Evolutionary conservation across 2,888 invertebrate species (phyloP).

Genomic region (Polylopha cassiicola): DNA sequence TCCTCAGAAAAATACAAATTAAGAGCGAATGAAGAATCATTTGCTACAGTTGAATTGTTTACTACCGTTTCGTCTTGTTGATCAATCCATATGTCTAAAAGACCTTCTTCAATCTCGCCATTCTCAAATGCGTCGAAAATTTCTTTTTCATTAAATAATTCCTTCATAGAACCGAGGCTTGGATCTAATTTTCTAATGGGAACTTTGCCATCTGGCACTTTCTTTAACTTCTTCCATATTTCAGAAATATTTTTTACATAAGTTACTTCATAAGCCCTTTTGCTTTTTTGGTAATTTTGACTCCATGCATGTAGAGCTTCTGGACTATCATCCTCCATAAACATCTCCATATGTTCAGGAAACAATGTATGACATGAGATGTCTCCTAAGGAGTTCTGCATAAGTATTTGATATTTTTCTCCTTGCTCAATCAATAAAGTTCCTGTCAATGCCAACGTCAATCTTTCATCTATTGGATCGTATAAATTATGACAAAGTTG

Average conservation of each 20-base stretch:
- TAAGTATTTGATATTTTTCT: constrained; percentile 48
- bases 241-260: constrained; percentile 43
- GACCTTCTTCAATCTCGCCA: constrained; percentile 49
- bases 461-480: constrained; percentile 48
- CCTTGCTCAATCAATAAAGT: constrained; percentile 41
- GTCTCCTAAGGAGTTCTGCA: constrained; percentile 65
- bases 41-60: constrained; percentile 7
- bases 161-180: too few species aligned
- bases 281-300: constrained; percentile 35
- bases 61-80: constrained; percentile 26
- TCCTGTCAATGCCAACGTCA: constrained; percentile 53
- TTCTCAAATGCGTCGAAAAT: constrained; percentile 48
- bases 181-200: too few species aligned
- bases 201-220: constrained; percentile 44
- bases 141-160: constrained; percentile 53
- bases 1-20: constrained; percentile 4
- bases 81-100: constrained; percentile 54
- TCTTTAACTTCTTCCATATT: constrained; percentile 47
- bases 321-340: constrained; percentile 49
- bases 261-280: constrained; percentile 45
- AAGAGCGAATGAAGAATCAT: background rate
- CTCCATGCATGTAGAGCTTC: constrained; percentile 54
- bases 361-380: constrained; percentile 52
- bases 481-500: constrained; percentile 50
- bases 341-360: constrained; percentile 47